Conservation (phyloP, 2,113 vertebrate genomes). For the Amblyornis subalaris region DNA sequence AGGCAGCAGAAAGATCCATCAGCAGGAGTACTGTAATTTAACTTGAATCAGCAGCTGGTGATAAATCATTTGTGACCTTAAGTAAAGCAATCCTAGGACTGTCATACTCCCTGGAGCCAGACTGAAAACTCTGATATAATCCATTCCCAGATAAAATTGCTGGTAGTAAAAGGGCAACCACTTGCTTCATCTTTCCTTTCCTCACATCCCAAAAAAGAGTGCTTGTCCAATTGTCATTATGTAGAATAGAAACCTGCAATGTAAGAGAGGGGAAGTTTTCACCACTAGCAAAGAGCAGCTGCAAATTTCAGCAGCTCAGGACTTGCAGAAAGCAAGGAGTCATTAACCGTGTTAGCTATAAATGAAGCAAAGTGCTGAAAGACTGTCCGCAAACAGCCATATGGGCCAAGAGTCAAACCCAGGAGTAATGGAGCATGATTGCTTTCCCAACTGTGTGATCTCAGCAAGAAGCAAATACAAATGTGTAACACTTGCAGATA, state of each 20-base stretch:
- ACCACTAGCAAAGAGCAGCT: conserved; percentile 12
- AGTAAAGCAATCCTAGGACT: background rate
- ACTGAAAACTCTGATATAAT: conserved; percentile 22
- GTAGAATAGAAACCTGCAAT: background rate
- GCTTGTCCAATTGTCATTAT: background rate
- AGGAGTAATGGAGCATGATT: conserved; percentile 38
- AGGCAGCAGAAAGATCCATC: conserved; percentile 38
- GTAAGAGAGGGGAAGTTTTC: background rate
- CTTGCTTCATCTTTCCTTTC: conserved; percentile 4
- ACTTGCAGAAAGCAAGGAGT: background rate
- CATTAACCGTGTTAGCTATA: conserved; percentile 13
- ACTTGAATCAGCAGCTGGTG: conserved; percentile 27
- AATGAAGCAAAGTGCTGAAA: background rate
- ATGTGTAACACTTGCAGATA: background rate
- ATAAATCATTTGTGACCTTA: conserved; percentile 50
- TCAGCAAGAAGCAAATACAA: conserved; percentile 44
- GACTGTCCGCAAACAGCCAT: background rate
- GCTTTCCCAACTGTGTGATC: conserved; percentile 14
- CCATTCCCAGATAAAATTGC: background rate
- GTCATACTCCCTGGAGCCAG: conserved; percentile 12
- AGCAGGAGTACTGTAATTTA: conserved; percentile 35
- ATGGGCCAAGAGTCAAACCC: conserved; percentile 40
- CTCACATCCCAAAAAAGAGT: background rate
- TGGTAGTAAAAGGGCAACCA: background rate
- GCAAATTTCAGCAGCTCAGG: conserved; percentile 26